Evolutionary conservation across 2,888 invertebrate genomes (phyloP), one percentile per base, ranked within the genome.

Genomic region (Melitaea athalia): DNA sequence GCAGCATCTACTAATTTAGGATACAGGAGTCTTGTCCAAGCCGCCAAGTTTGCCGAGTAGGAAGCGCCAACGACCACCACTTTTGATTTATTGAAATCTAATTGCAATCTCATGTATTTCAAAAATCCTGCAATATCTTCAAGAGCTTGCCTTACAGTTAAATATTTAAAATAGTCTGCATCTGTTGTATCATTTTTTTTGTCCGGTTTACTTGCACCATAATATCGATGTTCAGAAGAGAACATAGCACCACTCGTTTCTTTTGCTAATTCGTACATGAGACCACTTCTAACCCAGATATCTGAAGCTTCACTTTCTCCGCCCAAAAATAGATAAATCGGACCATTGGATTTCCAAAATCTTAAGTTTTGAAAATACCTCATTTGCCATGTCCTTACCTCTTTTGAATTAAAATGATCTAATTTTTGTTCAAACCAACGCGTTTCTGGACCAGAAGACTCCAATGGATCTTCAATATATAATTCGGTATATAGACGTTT

Each of bases 181-280:
- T 74, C 83, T 0, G 78, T 77, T n/a, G 83, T 75, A 15, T 83
- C 52, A 14, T 38, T 7, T 38, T 38, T 2, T 38, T 38, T 38
- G 38, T 88, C 81, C 4, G 91, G 91, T 72, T 83, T 84, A 69
- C 91, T 91, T 31, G 86, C 77, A 0, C 91, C 91, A 52, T 91
- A 91, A 76, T 89, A 92, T 71, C 91, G 86, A 61, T 91, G 91
- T 76, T 91, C 91, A 5, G 85, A 76, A 53, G 82, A 71, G 72
- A 81, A 89, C 81, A 92, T 81, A 3, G 87, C 91, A 2, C 91
- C 91, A 53, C 86, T 81, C 0, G 91, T 90, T 79, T 91, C 91
- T 67, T 81, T 83, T 0, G 90, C 91, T 17, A 91, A 74, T 42
- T 91, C 88, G 59, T 82, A 86, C 68, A 87, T 72, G 38, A 84